These are phyloP conservation scores for Scolanthus callimorphus DNA, from an alignment of 92 coral and sea anemone genomes.

Conservation along the genomic window DNA sequence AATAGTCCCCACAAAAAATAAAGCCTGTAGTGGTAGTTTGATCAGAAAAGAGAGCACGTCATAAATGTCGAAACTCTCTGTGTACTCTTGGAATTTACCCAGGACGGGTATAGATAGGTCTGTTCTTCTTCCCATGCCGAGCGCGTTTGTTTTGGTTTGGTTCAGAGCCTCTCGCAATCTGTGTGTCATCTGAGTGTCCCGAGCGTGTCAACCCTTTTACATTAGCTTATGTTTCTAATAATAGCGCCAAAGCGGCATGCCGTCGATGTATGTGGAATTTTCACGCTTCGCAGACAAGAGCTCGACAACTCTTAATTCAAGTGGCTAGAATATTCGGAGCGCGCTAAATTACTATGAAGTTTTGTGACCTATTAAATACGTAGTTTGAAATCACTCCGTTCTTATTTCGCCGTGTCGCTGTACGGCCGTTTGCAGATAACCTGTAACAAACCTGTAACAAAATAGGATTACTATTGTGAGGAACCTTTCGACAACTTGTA, in stretches of 20 bases:
- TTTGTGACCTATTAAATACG: too few species aligned
- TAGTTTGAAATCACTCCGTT: too few species aligned
- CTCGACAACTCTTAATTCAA: not conserved
- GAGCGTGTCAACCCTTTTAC: not conserved
- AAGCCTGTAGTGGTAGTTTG: conserved; percentile 55
- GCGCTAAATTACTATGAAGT: too few species aligned
- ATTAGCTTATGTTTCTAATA: not conserved
- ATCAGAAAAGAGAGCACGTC: conserved; percentile 57
- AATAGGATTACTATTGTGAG: too few species aligned
- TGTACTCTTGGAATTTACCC: conserved; percentile 12
- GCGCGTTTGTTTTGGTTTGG: not conserved
- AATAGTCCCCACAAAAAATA: conserved; percentile 54
- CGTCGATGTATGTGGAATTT: not conserved
- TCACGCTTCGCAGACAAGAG: not conserved
- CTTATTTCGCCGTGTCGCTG: too few species aligned
- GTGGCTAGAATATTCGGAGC: conserved; percentile 6
- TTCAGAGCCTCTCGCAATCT: not conserved
- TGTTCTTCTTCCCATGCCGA: conserved; percentile 23
- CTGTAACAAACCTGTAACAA: too few species aligned
- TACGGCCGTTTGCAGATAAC: too few species aligned
- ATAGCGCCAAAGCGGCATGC: not conserved
- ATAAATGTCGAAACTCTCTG: conserved; percentile 38
- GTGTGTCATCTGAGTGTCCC: not conserved
- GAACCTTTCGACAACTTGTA: too few species aligned
- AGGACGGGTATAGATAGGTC: conserved; percentile 23